A percentile compares a stretch with the other conserved stretches of the same genome.
Conservation (phyloP, 2,888 invertebrate genomes). For the Leptarthrus brevirostris region DNA sequence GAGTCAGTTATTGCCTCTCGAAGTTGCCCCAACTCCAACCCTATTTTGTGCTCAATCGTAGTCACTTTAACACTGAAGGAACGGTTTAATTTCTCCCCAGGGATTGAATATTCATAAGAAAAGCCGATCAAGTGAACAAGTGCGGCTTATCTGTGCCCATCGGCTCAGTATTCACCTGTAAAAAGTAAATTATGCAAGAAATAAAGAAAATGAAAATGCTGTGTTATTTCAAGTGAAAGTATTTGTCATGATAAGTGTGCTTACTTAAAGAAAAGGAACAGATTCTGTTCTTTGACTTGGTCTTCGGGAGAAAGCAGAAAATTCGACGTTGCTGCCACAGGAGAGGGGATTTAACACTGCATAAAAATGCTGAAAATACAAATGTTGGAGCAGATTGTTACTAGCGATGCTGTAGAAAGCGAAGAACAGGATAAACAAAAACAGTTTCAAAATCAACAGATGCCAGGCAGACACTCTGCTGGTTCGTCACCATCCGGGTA, state of each 20-base stretch:
- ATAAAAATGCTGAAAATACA: constrained; percentile 79
- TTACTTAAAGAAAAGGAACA: not conserved
- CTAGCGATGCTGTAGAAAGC: constrained; percentile 68
- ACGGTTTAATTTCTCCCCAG: not conserved
- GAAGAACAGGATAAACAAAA: constrained; percentile 53
- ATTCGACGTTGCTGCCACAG: not conserved
- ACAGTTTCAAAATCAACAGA: constrained; percentile 50
- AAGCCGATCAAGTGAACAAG: not conserved
- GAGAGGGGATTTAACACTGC: not conserved
- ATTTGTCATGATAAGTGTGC: not conserved
- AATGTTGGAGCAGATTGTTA: constrained; percentile 80
- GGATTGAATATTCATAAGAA: not conserved
- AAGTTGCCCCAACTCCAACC: not conserved
- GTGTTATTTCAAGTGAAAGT: not conserved
- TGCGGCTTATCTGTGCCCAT: not conserved
- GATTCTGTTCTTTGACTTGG: not conserved
- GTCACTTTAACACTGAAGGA: not conserved
- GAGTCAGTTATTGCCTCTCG: not conserved
- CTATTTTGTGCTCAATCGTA: too few relatives aligned
- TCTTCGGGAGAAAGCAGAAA: not conserved
- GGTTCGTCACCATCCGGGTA: constrained; percentile 66
- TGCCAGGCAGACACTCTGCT: constrained; percentile 56
- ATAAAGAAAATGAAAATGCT: not conserved
- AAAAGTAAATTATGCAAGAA: not conserved
- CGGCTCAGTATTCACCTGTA: too few relatives aligned